Evolutionary conservation across 2,797 vertebrate genomes (phyloP), one percentile per base, ranked within the genome.

Genomic region (Heteromormyrus szaboi): DNA sequence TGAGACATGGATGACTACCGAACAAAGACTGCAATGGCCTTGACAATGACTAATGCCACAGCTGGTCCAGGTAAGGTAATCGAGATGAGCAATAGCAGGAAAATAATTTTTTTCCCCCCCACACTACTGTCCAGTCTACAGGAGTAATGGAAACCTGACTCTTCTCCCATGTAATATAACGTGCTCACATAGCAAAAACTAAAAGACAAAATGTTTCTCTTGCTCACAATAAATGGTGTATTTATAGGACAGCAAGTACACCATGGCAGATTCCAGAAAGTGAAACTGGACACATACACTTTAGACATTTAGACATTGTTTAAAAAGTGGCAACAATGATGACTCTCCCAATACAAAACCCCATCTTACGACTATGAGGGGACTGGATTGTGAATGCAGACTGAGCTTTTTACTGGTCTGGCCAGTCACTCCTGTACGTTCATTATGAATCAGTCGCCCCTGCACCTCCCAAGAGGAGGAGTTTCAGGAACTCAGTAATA

Each of bases 61-160:
- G 22, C 37, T 81, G 37, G 51, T 29, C 51, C 85, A 46, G 88
- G 54, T 65, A 87, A 33, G 5, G 48, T 83, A 87, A 89, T 89
- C 29, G 44, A 19, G 65, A 53, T 87, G 72, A 89, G 59, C 59
- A 72, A 89, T 87, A 22, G 72, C 72, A 22, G 44, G 44, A 83
- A 37, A 76, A 41, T 29, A 83, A 62, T 83, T 29, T 50, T 14
- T 14, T 4, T 2, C 72, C 14, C 17, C 5, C 72, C 14, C 17
- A 37, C 4, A 19, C 19, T 25, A 14, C 72, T 51, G 56, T 86
- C 56, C 56, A 59, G 81, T 76, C 53, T 22, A 44, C 22, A 33
- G 54, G 68, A 37, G 54, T 53, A 83, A 89, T 65, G 56, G 87
- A 89, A 87, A 83, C 86, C 79, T 12, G 22, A 14, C 72, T 87